Percentiles rank a stretch among this genome's conserved stretches.
phyloP scores from a whole-genome alignment of 2,797 vertebrate species.

The Sylvilagus floridanus region DNA sequence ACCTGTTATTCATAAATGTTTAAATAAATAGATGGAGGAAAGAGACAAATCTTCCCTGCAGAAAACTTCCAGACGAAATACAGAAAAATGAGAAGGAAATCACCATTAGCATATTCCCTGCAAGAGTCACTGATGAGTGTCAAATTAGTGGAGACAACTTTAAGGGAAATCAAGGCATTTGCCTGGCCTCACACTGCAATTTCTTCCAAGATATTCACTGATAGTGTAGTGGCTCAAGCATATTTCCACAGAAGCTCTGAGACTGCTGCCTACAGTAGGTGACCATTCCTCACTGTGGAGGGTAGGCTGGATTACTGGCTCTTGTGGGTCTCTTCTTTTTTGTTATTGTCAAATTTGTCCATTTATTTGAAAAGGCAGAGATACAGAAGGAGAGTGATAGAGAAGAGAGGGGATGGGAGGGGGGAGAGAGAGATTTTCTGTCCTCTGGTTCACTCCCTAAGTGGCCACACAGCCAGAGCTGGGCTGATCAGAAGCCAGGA shows the following conservation, averaged over 20 bases:
- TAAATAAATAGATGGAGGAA: neutral
- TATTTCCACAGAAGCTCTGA: neutral
- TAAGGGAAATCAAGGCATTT: neutral
- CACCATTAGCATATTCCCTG: neutral
- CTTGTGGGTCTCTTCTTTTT: neutral
- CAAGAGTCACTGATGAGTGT: neutral
- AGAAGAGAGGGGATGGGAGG: no score
- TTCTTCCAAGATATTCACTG: neutral
- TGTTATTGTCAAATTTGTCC: no score
- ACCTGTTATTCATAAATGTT: neutral
- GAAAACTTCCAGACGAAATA: neutral
- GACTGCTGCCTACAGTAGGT: neutral
- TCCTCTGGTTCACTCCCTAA: no score
- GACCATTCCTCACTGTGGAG: neutral
- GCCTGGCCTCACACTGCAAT: no score
- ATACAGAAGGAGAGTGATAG: no score
- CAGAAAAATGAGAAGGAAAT: neutral
- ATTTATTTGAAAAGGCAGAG: no score
- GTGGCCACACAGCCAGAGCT: no score
- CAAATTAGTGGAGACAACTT: neutral
- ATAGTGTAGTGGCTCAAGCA: neutral
- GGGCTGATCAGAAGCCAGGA: no score
- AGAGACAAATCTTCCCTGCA: neutral
- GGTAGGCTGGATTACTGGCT: neutral
- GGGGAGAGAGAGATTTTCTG: no score